Base-by-base conservation (phyloP, 2,888 invertebrate genomes). In the Pegoplata infirma region DNA sequence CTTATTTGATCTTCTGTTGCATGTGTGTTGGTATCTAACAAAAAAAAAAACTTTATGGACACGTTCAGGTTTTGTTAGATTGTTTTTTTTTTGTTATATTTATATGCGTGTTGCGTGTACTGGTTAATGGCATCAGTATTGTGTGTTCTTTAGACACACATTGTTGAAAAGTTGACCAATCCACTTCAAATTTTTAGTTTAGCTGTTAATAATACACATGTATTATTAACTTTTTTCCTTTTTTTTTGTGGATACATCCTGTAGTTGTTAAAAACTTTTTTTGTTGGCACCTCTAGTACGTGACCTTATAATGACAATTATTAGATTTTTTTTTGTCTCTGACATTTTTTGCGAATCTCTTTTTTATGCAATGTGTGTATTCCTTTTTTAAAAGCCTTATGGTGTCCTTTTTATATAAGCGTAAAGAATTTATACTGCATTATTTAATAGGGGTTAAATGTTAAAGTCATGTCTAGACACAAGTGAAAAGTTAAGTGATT, bases 221-320 rank as follows among this genome's bases (percentile, higher is more conserved):
- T 32, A 32, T 32, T 32, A 32, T 32, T 32, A 32, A 32, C 6
- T 32, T 32, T 10, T 32, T 32, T 32, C 3, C 12, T 5, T 32
- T 32, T 32, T 1, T 23, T 23, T 23, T 23, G 23, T 23, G 23
- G 8, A 32, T 10, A 32, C 32, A 6, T 2, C 8, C 32, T 10
- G 8, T 6, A 1, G 10, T 32, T 32, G 32, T 32, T 32, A 32
- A 10, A 32, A 32, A 32, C 10, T 32, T 32, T 32, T 32, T 32
- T 12, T 32, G 32, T 32, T 32, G 12, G 12, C 32, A 32, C 32
- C 10, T 32, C 32, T 10, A 2, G 19, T 49, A 61, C 61, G 61
- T 61, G 61, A 61, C 47, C 61, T 28, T 61, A 47, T 49, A 61
- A 61, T 61, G 61, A 61, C 61, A 61, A 61, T 61, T 61, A 61